Base-by-base conservation (phyloP, 2,888 invertebrate species). In the Lamproptera curius region DNA sequence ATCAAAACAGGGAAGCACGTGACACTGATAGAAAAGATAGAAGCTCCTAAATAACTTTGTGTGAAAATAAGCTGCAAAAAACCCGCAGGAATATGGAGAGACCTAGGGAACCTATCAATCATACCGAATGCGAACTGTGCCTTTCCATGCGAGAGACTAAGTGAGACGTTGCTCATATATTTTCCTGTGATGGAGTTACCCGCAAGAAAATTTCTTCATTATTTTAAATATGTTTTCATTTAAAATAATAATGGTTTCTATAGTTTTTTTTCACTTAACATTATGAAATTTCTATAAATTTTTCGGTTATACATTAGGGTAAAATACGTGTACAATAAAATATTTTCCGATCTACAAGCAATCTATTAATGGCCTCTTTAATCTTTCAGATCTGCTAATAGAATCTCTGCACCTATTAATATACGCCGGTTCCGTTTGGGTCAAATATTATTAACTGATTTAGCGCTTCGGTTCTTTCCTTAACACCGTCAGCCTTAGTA, bases 151-250 rank as follows among this genome's bases (percentile, higher is more conserved):
- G 70, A 4, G 58, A 63, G 9, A 52, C 63, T 0, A 52, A 76
- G 61, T 73, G 0, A 61, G 64, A 10, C 64, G 73, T 8, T 74
- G 67, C 63, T 51, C 55, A 0, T 77, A 77, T 57, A 65, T 16
- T 76, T 76, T 20, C 74, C 75, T 0, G 65, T 77, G 66, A 70
- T 20, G 68, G 69, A 0, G 54, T 75, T 20, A 50, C 56, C 0
- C 54, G 62, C 9, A 14, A 44, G 0, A 42, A 35, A 17, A 50
- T 56, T 45, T 46, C 49, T 16, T 10, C 47, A 8, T 44, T 65
- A 2, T 55, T 14, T 28, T 37, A 28, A 11, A 42, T 42, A 16
- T 16, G 0, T 11, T 35, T 35, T 35, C 1, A 0, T 15, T 8
- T 14, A 5, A 35, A 2, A 9, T 15, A 4, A 9, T 2, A 2